Evolutionary conservation across 1,140 invertebrate species (phyloP), one percentile per base, ranked within the genome.

Genomic region (Microvelia longipes): DNA sequence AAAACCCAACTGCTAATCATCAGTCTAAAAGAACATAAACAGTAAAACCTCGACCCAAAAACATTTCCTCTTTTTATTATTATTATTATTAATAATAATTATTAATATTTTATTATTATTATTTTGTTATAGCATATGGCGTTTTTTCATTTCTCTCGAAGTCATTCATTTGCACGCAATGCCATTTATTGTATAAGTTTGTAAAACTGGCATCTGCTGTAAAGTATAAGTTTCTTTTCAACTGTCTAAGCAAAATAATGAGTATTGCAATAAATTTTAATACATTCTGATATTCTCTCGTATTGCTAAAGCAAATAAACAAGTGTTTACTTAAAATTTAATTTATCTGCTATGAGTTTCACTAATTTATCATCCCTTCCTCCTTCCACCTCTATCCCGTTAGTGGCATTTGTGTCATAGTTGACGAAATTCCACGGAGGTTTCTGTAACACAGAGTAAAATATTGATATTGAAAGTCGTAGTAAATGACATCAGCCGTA

Each of bases 401-500:
- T 82, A 68, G 84, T 82, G 71, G 85, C 85, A 75, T 79, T 82
- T 68, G 84, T 82, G 71, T 86, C 85, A 75, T 86, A 86, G 30
- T 77, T 81, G 0, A 88, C 86, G 76, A 88, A 88, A 77, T 87
- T 83, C 87, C 87, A 89, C 1, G 87, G 87, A 0, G 87, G 87
- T 68, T 86, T 87, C 87, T 89, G 75, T 77, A 69, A 70, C 67
- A 13, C 69, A 67, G n/a, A n/a, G n/a, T n/a, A n/a, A n/a, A n/a
- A n/a, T n/a, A n/a, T n/a, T n/a, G n/a, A n/a, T n/a, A n/a, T n/a
- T n/a, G n/a, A n/a, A n/a, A n/a, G n/a, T n/a, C n/a, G n/a, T n/a
- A n/a, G n/a, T n/a, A n/a, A n/a, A n/a, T n/a, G n/a, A n/a, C n/a
- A n/a, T n/a, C n/a, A n/a, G n/a, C n/a, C n/a, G n/a, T n/a, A n/a